These are phyloP conservation scores for Ceratosolen fusciceps DNA, from an alignment of 1,140 invertebrate species.

Conservation along the genomic window DNA sequence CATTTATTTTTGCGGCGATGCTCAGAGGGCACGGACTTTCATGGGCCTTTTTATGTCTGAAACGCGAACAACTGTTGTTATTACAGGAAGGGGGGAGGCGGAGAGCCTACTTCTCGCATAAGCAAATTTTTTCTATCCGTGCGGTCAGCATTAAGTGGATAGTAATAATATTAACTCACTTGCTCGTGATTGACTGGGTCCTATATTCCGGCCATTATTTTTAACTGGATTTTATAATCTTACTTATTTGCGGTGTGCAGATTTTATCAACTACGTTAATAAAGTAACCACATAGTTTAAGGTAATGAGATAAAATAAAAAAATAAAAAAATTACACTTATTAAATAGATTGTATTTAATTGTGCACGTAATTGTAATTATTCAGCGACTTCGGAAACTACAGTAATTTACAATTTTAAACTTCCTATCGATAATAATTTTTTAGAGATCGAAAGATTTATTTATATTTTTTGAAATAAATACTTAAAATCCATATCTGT, in stretches of 20 bases:
- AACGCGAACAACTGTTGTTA: background rate
- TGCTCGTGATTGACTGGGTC: background rate
- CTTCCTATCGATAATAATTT: too few species aligned
- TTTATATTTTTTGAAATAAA: too few species aligned
- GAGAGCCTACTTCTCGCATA: background rate
- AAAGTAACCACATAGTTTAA: background rate
- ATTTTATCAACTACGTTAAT: background rate
- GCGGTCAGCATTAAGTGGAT: background rate
- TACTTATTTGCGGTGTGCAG: background rate
- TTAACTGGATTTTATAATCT: background rate
- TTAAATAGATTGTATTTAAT: background rate
- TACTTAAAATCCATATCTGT: too few species aligned
- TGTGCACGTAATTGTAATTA: background rate
- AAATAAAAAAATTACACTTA: too few species aligned
- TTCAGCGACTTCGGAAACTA: too few species aligned
- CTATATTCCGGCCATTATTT: background rate
- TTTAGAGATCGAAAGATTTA: too few species aligned
- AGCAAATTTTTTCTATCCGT: background rate
- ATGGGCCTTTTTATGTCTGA: background rate
- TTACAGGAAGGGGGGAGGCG: background rate
- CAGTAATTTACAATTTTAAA: too few species aligned
- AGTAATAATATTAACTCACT: background rate
- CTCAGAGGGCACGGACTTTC: background rate
- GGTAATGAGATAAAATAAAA: background rate
- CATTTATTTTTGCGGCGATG: slow-evolving; percentile 25